Evolutionary conservation across 1,140 invertebrate genomes (phyloP), one percentile per base, ranked within the genome.

Genomic region (Galleria mellonella): DNA sequence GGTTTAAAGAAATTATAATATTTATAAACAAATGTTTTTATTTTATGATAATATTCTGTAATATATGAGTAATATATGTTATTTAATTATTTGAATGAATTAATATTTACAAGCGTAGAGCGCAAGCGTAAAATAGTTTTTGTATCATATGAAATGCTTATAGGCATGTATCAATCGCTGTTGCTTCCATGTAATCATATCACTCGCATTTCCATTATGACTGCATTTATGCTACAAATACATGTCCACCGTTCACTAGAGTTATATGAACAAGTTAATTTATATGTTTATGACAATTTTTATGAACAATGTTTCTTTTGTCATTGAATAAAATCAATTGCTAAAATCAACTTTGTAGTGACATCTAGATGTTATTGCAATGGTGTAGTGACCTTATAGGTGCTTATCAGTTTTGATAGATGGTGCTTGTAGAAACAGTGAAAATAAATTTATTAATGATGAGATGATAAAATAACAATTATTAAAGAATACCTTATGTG

Each of bases 1-100:
- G 57, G 52, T 50, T 59, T 52, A 61, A 61, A 54, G 39, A 59
- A 48, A 58, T 55, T 61, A 43, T 66, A 52, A 59, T 64, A 64
- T 70, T 67, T 70, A 72, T 61, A 55, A 47, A 59, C 35, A 56
- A 53, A 62, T 66, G 52, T 57, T 72, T 63, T 72, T 63, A 64
- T 62, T 69, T 63, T 62, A 62, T 53, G 47, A 46, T 64, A 60
- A 61, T 57, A 65, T 52, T 52, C 46, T 72, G 65, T 72, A 72
- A 67, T 62, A 70, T 66, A 72, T 47, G 51, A 64, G 49, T 64
- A 66, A 67, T 72, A 61, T 62, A 64, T 64, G 36, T 60, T 69
- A 70, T 73, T 64, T 65, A 71, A 68, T 67, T 62, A 64, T 66
- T 67, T 62, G 32, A 68, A 64, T 62, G 54, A 68, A 64, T 57